phyloP scores from a whole-genome alignment of 2,888 invertebrate genomes.

The Euclidia mi region DNA sequence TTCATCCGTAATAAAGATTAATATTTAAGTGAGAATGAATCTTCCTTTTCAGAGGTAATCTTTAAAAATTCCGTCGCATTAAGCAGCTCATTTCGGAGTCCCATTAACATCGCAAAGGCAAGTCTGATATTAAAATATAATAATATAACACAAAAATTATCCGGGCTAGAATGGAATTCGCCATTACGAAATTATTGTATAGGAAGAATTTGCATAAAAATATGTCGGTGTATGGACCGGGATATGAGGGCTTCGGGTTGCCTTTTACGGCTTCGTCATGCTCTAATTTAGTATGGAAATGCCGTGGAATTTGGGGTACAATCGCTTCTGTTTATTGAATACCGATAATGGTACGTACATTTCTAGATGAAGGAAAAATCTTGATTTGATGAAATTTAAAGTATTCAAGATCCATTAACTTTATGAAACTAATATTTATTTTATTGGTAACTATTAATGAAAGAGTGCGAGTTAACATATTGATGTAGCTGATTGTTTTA shows the following conservation, averaged over 20 bases:
- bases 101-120: conserved; percentile 26
- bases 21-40: no score
- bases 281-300: conserved; percentile 26
- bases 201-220: conserved; percentile 50
- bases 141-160: conserved; percentile 27
- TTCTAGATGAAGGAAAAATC: no score
- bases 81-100: conserved; percentile 13
- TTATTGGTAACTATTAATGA: no score
- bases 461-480: no score
- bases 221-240: conserved; percentile 35
- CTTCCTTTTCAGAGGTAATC: neutral
- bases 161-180: conserved; percentile 30
- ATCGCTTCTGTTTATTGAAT: conserved; percentile 7
- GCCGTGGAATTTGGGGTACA: conserved; percentile 11
- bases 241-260: conserved; percentile 9
- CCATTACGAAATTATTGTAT: conserved; percentile 46
- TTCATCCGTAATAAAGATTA: no score
- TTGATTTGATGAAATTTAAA: no score
- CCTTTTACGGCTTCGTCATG: conserved; percentile 27
- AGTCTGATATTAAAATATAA: conserved; percentile 22
- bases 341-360: no score
- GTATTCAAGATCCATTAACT: no score
- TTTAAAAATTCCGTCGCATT: conserved; percentile 13
- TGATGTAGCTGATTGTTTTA: no score
- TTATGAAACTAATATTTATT: no score